Percentiles rank a stretch among this genome's conserved stretches.
Evolutionary conservation across 1,140 invertebrate genomes (phyloP).

Genomic region (Listronotus oregonensis): DNA sequence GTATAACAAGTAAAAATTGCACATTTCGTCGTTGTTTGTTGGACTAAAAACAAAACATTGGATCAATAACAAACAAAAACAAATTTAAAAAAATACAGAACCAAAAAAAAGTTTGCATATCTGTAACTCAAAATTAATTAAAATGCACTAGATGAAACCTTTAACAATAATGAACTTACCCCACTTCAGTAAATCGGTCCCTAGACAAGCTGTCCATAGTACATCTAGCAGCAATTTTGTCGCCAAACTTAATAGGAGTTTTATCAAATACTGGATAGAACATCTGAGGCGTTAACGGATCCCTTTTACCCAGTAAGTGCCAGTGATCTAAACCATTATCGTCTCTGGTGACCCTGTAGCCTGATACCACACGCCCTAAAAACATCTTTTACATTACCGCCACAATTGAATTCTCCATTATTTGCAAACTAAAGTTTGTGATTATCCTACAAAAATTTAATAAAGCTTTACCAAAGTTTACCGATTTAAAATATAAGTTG

Average conservation of each 20-base stretch:
- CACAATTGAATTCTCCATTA: too few relatives aligned
- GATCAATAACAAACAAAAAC: too few relatives aligned
- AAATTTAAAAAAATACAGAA: too few relatives aligned
- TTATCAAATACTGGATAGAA: conserved; percentile 86
- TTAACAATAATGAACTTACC: conserved; percentile 63
- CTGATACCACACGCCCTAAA: conserved; percentile 81
- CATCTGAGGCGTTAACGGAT: conserved; percentile 93
- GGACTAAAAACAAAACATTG: conserved; percentile 59
- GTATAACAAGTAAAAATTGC: conserved; percentile 99
- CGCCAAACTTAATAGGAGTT: conserved; percentile 64
- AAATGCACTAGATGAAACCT: background rate
- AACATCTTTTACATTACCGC: conserved; percentile 19
- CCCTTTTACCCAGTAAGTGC: conserved; percentile 85
- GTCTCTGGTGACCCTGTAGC: conserved; percentile 75
- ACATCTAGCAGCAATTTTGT: conserved; percentile 76
- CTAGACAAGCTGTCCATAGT: conserved; percentile 79
- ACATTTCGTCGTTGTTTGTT: conserved; percentile 97
- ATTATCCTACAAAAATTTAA: too few relatives aligned
- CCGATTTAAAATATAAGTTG: too few relatives aligned
- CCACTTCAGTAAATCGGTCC: conserved; percentile 71
- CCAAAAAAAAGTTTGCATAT: too few relatives aligned
- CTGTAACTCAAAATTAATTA: background rate
- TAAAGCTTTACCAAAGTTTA: too few relatives aligned
- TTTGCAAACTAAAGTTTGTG: too few relatives aligned
- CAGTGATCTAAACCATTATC: conserved; percentile 69